A percentile compares a stretch with the other conserved stretches of the same genome.
phyloP scores from a whole-genome alignment of 2,797 vertebrate species.

The Chiropotes sagulatus region DNA sequence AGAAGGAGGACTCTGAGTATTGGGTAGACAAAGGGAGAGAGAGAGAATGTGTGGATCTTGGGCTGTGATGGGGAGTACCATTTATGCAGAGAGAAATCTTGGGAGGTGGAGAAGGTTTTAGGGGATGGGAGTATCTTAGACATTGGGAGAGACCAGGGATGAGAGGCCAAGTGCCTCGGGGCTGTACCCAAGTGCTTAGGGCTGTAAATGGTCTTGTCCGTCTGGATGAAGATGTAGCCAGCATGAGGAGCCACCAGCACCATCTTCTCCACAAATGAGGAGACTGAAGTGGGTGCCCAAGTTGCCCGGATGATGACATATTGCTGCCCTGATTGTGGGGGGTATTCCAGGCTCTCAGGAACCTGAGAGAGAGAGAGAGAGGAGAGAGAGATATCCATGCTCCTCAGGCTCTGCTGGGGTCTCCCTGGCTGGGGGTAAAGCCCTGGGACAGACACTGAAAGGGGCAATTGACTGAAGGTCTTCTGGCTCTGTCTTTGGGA shows the following conservation, averaged over 20 bases:
- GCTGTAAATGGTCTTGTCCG: conserved; percentile 70
- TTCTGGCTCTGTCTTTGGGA: not conserved
- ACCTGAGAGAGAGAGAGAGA: conserved; percentile 53
- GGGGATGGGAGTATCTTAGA: not conserved
- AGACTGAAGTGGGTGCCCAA: not conserved
- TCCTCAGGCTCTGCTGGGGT: not conserved
- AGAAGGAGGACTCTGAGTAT: not conserved
- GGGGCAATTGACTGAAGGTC: not conserved
- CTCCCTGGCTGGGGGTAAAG: not conserved
- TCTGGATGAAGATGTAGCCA: conserved; percentile 75
- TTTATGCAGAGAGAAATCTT: not conserved
- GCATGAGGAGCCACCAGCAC: conserved; percentile 53
- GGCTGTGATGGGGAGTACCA: not conserved
- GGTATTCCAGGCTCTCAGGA: not conserved
- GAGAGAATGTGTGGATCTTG: not conserved
- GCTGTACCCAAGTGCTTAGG: conserved; percentile 55
- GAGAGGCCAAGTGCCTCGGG: not conserved
- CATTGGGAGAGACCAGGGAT: not conserved
- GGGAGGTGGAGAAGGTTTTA: not conserved
- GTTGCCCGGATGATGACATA: conserved; percentile 21
- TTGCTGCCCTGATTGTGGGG: not conserved
- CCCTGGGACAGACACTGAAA: not conserved
- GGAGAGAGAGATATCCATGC: not conserved
- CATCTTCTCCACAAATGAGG: conserved; percentile 48
- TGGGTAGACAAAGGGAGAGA: not conserved